These are phyloP conservation scores for Drosophila eohydei DNA, from an alignment of 2,888 invertebrate species.

Conservation along the genomic window DNA sequence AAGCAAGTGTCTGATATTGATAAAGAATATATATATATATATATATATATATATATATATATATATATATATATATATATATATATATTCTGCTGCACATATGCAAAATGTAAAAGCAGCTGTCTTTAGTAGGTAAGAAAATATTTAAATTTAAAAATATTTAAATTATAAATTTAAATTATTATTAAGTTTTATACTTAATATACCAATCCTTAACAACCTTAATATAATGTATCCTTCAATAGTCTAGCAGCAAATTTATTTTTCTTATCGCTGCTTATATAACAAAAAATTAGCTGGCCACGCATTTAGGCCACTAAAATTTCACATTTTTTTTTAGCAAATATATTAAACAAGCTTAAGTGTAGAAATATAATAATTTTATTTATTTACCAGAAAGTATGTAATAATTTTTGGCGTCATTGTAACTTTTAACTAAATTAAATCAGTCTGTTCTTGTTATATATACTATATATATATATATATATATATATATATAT, in stretches of 20 bases:
- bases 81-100: not conserved
- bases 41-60: not conserved
- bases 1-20: not conserved
- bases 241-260: not conserved
- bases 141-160: not conserved
- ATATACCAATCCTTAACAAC: not conserved
- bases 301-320: not conserved
- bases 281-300: not conserved
- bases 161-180: not conserved
- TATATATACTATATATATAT: too few species aligned
- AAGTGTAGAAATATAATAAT: not conserved
- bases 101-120: not conserved
- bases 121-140: not conserved
- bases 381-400: constrained; percentile 76
- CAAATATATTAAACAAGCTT: not conserved
- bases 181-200: not conserved
- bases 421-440: constrained; percentile 60
- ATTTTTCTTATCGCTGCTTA: constrained; percentile 1
- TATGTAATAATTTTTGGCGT: constrained; percentile 81
- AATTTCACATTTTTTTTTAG: not conserved
- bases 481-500: not conserved
- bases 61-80: not conserved
- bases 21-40: not conserved
- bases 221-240: not conserved
- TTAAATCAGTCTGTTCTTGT: constrained; percentile 57